These are phyloP conservation scores for Tetramorium parvispinum DNA, from an alignment of 1,140 invertebrate genomes.

Conservation along the genomic window DNA sequence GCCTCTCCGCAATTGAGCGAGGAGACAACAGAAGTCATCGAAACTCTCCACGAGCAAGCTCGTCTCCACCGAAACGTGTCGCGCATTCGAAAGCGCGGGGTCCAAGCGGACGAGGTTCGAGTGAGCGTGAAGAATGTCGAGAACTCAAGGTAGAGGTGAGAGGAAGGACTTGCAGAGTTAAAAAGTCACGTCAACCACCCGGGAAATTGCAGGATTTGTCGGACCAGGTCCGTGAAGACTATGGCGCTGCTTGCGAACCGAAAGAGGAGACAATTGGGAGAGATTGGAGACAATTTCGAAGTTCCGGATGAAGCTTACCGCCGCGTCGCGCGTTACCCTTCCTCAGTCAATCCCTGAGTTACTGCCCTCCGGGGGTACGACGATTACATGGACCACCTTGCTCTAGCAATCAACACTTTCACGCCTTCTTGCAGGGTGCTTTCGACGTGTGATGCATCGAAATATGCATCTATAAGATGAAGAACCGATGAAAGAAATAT, in stretches of 20 bases:
- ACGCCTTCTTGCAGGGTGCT: background rate
- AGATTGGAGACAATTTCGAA: slow-evolving; percentile 60
- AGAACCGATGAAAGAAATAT: background rate
- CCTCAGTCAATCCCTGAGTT: slow-evolving; percentile 39
- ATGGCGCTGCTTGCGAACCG: slow-evolving; percentile 9
- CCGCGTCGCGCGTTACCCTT: background rate
- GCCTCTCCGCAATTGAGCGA: background rate
- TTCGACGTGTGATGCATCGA: slow-evolving; percentile 15
- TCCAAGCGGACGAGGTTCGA: background rate
- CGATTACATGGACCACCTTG: slow-evolving; percentile 42
- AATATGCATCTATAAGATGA: background rate
- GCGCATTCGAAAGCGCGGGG: slow-evolving; percentile 7
- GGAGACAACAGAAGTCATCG: slow-evolving; percentile 39
- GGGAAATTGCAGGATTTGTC: slow-evolving; percentile 60
- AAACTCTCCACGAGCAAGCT: background rate
- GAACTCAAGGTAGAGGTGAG: background rate
- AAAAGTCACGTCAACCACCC: slow-evolving; percentile 52
- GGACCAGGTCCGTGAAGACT: slow-evolving; percentile 39
- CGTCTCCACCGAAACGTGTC: slow-evolving; percentile 20
- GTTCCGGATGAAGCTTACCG: slow-evolving; percentile 54
- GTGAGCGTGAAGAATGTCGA: slow-evolving; percentile 18
- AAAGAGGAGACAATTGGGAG: slow-evolving; percentile 52
- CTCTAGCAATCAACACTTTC: slow-evolving; percentile 39
- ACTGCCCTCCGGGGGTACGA: slow-evolving; percentile 27
- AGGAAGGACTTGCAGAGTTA: slow-evolving; percentile 27